Base-by-base conservation (phyloP, 2,888 invertebrate genomes). In the Caenorhabditis panamensis region DNA sequence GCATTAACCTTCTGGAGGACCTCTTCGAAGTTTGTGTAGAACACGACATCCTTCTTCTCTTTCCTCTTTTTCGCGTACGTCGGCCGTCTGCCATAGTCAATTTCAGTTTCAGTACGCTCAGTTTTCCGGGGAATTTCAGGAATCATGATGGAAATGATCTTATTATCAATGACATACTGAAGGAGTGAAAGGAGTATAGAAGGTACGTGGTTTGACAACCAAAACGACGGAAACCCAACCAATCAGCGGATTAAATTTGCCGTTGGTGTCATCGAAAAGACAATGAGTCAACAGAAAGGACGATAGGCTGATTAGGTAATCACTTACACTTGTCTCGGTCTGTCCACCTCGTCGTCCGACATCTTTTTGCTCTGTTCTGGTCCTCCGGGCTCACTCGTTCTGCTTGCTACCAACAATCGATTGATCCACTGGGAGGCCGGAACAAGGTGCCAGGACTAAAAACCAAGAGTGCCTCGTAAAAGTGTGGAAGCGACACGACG, bases 1-100 rank as follows among this genome's bases (percentile, higher is more conserved):
- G 87, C 86, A 51, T 87, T 86, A 58, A 88, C 81, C 66, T 85
- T 82, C 63, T 84, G 80, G 2, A 85, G 79, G 37, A 86, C 83
- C 54, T 86, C 85, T 24, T 86, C 86, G 54, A 85, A 86, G 54
- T 82, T 84, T 11, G 85, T 83, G 68, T 86, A 86, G 79, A 85
- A 84, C 9, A 82, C 81, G 8, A 85, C 81, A 8, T 86, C 82
- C 36, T 79, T 83, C 72, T 82, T 83, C 69, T 68, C 62, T 63
- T 77, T 77, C 36, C 63, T 26, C 47, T 68, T 69, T 28, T 78
- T 78, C 16, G 64, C 77, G 28, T 49, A 78, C 44, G 69, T 69
- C 37, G 58, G 64, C 2, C 71, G 61, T 49, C 66, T 77, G 73
- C 59, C 73, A 64, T 31, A 18, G 37, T 56, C 56, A 41, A 58